A percentile compares a stretch with the other conserved stretches of the same genome.
These are phyloP conservation scores for Syrphus vitripennis DNA, from an alignment of 2,888 invertebrate species.

Conservation along the genomic window DNA sequence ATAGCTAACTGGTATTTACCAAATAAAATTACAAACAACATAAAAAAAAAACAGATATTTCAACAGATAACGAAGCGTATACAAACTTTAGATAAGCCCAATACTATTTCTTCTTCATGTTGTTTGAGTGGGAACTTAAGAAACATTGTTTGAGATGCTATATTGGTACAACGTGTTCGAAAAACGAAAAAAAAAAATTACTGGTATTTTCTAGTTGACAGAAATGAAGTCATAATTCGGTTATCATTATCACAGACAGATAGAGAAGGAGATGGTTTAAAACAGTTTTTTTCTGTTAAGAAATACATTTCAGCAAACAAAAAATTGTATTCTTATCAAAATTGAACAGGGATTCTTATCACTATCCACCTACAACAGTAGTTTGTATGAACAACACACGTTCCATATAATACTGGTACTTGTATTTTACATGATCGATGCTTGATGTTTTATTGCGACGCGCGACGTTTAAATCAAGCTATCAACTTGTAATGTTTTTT, in stretches of 20 bases:
- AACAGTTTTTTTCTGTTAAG: background rate
- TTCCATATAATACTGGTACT: background rate
- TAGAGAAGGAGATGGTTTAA: background rate
- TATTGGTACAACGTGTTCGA: background rate
- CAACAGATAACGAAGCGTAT: slow-evolving; percentile 31
- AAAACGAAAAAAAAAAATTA: background rate
- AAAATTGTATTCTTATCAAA: slow-evolving; percentile 12
- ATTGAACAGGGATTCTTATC: background rate
- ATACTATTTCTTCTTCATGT: background rate
- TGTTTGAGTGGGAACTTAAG: slow-evolving; percentile 1
- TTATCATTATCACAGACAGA: background rate
- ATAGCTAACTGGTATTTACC: slow-evolving; percentile 29
- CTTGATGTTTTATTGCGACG: slow-evolving; percentile 27
- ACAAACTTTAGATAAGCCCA: slow-evolving; percentile 6
- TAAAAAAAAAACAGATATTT: slow-evolving; percentile 13
- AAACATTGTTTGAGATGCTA: background rate
- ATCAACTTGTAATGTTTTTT: background rate
- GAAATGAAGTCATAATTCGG: slow-evolving; percentile 16
- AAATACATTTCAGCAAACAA: background rate
- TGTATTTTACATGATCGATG: background rate
- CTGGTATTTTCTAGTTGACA: slow-evolving; percentile 30
- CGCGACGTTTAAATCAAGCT: slow-evolving; percentile 4
- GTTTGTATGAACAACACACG: background rate
- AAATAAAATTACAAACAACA: slow-evolving; percentile 3
- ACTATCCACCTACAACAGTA: background rate